Evolutionary conservation across 2,888 invertebrate species (phyloP).

Genomic region (Theodoxus fluviatilis): DNA sequence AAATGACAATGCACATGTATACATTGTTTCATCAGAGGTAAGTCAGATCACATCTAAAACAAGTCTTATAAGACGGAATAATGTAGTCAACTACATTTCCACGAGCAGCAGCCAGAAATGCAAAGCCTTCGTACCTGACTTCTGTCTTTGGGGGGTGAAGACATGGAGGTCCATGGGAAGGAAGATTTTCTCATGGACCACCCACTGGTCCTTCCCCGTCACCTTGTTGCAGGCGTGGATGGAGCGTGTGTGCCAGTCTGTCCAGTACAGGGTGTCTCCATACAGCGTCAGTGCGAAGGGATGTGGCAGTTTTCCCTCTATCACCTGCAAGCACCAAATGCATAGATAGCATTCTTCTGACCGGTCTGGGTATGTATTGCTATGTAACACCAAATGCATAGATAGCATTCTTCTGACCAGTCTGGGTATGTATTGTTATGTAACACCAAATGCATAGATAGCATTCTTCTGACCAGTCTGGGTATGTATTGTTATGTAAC

Average conservation of each 20-base stretch:
- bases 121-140: constrained; percentile 40
- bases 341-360: too few species aligned
- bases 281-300: constrained; percentile 60
- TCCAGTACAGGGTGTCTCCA: constrained; percentile 80
- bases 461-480: too few species aligned
- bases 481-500: too few species aligned
- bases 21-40: too few species aligned
- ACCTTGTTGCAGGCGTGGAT: constrained; percentile 84
- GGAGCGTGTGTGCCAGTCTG: constrained; percentile 90
- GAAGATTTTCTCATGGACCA: constrained; percentile 76
- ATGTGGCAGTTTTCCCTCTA: constrained; percentile 51
- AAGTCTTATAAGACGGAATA: neutral
- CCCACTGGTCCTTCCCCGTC: constrained; percentile 70
- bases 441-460: too few species aligned
- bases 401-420: too few species aligned
- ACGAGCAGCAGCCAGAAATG: neutral
- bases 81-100: neutral
- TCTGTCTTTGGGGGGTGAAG: constrained; percentile 79
- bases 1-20: too few species aligned
- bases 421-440: too few species aligned
- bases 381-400: too few species aligned
- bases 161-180: constrained; percentile 83
- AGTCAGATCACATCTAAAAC: neutral
- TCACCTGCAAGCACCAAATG: too few species aligned
- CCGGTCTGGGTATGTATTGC: too few species aligned